Evolutionary conservation across 2,797 vertebrate species (phyloP), one percentile per base, ranked within the genome.

Genomic region (Xenentodon cancila): DNA sequence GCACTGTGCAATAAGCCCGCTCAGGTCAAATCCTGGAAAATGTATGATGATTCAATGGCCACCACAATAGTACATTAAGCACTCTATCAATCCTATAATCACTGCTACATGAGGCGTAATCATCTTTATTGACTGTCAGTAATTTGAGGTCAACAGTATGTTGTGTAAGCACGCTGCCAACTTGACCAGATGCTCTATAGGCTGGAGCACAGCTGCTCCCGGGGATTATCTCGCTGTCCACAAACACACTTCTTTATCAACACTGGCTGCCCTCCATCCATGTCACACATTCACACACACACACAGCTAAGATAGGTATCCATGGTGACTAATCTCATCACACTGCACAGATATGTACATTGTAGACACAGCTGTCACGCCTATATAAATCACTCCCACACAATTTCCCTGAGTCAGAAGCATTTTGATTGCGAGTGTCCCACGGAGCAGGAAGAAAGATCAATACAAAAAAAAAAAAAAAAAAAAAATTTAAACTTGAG

Each of bases 131-230:
- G 81, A 89, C 75, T 51, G 73, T 16, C 70, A 72, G 69, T 75
- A 76, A 87, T 81, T 79, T 50, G 64, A 84, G 87, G 84, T 84
- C 77, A 84, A 18, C 71, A 57, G 58, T 53, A 54, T 68, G 79
- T 82, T 82, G 79, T 82, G 79, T 84, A 86, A 88, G 59, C 76
- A 30, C 58, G 20, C 16, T 59, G 71, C 66, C 56, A 71, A 76
- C 64, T 53, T 69, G 66, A 89, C 53, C 85, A 87, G 83, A 89
- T 88, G 85, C 80, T 84, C 83, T 73, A 81, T 81, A 88, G 88
- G 78, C 77, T 67, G 59, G 77, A 67, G 46, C 74, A 75, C 87
- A 89, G 85, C 85, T 90, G 90, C 80, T 82, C 22, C 0, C 34
- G 1, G 61, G 84, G 84, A 91, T 91, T 91, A 89, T 81, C 69